Evolutionary conservation across 2,888 invertebrate species (phyloP).

Genomic region (Parthenolecanium corni): DNA sequence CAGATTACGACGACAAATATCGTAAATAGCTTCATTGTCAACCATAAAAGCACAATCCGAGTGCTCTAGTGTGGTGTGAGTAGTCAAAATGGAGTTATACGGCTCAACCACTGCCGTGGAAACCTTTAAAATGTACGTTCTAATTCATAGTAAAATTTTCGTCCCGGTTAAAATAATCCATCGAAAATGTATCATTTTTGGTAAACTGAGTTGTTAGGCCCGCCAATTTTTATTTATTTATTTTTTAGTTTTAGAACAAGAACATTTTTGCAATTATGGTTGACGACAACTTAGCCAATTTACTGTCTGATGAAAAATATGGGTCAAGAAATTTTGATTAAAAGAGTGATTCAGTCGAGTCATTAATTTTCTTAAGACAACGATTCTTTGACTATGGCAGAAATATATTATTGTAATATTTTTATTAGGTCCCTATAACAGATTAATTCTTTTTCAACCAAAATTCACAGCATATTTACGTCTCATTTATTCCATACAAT

Average conservation of each 20-base stretch:
- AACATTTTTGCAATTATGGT: no score
- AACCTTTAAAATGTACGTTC: conserved; percentile 31
- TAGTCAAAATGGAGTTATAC: conserved; percentile 49
- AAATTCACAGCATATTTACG: no score
- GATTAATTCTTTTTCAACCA: no score
- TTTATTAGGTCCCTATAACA: no score
- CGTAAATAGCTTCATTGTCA: conserved; percentile 44
- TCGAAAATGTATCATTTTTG: not conserved
- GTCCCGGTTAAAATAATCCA: not conserved
- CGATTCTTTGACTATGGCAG: no score
- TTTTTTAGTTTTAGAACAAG: not conserved
- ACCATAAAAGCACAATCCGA: conserved; percentile 54
- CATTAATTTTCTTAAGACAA: no score
- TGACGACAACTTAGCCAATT: no score
- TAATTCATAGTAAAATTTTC: not conserved
- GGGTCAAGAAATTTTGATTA: no score
- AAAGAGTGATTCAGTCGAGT: no score
- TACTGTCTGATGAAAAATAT: no score
- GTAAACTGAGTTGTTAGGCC: not conserved
- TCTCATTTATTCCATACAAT: no score
- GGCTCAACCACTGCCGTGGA: conserved; percentile 38
- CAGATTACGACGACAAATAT: conserved; percentile 49
- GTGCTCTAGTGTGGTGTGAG: conserved; percentile 51
- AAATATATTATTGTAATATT: no score
- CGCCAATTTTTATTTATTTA: not conserved